Percentiles rank a stretch among this genome's conserved stretches.
These are phyloP conservation scores for Caenorhabditis sp. DNA, from an alignment of 2,888 invertebrate species.

Conservation along the genomic window DNA sequence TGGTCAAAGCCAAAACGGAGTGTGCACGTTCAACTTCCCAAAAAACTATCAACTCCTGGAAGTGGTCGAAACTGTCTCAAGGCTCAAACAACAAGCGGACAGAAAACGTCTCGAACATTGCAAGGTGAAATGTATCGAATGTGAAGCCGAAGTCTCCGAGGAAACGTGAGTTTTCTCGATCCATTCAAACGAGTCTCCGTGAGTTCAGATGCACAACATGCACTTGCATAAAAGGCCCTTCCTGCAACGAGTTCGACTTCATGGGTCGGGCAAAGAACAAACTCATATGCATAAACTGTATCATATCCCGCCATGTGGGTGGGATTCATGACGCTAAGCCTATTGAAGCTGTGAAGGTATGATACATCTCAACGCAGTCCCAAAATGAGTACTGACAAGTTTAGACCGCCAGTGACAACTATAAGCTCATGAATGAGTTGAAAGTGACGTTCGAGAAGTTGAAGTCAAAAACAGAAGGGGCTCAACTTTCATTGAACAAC, in stretches of 20 bases:
- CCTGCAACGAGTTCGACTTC: constrained; percentile 15
- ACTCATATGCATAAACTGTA: constrained; percentile 28
- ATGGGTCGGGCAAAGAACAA: constrained; percentile 19
- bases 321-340: constrained; percentile 20
- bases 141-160: constrained; percentile 1
- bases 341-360: constrained; percentile 2
- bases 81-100: background rate
- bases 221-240: background rate
- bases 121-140: constrained; percentile 7
- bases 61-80: constrained; percentile 8
- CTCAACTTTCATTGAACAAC: background rate
- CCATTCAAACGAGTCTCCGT: background rate
- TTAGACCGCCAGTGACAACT: constrained; percentile 11
- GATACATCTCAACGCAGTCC: background rate
- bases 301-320: background rate
- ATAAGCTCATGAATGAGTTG: background rate
- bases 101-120: background rate
- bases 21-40: background rate
- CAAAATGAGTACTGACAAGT: background rate
- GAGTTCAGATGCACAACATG: constrained; percentile 26
- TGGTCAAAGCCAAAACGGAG: background rate
- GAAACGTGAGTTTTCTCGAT: background rate
- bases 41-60: constrained; percentile 18
- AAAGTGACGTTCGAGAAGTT: background rate
- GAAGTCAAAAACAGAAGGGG: background rate